These are phyloP conservation scores for Philereme vetulata DNA, from an alignment of 2,888 invertebrate species.

Conservation along the genomic window DNA sequence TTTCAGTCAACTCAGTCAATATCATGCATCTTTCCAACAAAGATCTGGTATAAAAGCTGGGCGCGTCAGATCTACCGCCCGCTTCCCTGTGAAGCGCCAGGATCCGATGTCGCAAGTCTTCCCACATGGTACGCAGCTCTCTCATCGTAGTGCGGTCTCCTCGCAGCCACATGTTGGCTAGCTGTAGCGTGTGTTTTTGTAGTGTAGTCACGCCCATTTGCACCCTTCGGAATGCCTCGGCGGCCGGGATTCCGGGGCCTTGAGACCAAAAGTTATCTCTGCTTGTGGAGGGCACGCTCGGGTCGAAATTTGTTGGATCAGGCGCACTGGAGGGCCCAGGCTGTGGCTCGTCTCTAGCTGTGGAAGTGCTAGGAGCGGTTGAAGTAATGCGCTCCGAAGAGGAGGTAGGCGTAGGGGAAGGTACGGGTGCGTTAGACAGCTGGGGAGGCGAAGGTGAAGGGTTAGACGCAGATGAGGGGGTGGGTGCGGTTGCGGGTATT, in stretches of 20 bases:
- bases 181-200: constrained; percentile 65
- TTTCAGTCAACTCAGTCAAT: constrained; percentile 55
- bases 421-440: background rate
- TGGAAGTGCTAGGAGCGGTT: background rate
- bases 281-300: constrained; percentile 63
- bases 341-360: constrained; percentile 5
- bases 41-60: constrained; percentile 70
- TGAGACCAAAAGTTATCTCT: constrained; percentile 62
- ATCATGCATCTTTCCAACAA: constrained; percentile 75
- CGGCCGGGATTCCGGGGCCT: constrained; percentile 57
- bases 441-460: background rate
- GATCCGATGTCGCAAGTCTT: constrained; percentile 85
- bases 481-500: background rate
- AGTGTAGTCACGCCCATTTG: constrained; percentile 65
- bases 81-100: constrained; percentile 79
- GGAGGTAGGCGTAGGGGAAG: background rate
- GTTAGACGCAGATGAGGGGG: background rate
- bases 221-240: constrained; percentile 72
- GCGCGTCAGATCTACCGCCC: constrained; percentile 58
- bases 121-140: constrained; percentile 86
- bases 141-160: constrained; percentile 76
- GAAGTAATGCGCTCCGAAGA: background rate
- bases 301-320: constrained; percentile 31
- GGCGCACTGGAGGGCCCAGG: constrained; percentile 23
- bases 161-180: constrained; percentile 72